Percentiles rank a stretch among this genome's conserved stretches.
Evolutionary conservation across 2,113 vertebrate genomes (phyloP).

Genomic region (Dasyprocta punctata): DNA sequence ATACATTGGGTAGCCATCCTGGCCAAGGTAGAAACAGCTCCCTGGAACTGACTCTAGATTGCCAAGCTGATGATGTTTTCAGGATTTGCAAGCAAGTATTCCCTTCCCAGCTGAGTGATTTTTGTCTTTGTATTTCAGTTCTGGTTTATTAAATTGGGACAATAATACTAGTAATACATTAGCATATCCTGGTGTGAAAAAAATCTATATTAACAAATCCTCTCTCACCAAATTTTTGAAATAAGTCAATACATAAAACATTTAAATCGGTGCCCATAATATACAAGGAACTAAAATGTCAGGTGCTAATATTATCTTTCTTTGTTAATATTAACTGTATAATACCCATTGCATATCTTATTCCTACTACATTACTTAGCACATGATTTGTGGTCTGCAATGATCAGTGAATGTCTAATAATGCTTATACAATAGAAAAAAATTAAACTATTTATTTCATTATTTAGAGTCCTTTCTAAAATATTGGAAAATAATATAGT

Average conservation of each 20-base stretch:
- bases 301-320: neutral
- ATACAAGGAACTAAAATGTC: neutral
- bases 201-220: neutral
- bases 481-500: neutral
- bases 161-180: neutral
- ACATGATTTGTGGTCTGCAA: neutral
- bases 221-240: conserved; percentile 1
- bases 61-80: neutral
- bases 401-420: neutral
- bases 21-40: neutral
- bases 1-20: neutral
- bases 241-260: neutral
- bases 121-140: neutral
- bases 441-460: neutral
- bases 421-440: neutral
- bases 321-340: neutral
- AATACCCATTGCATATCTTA: neutral
- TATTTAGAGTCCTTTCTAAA: neutral
- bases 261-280: neutral
- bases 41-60: neutral
- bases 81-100: neutral
- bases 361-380: neutral
- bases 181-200: neutral
- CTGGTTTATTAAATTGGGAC: neutral
- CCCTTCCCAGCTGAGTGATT: neutral